Evolutionary conservation across 37 sponge, comb jelly and placozoan genomes (phyloP).

Genomic region (Beroe forskalii): DNA sequence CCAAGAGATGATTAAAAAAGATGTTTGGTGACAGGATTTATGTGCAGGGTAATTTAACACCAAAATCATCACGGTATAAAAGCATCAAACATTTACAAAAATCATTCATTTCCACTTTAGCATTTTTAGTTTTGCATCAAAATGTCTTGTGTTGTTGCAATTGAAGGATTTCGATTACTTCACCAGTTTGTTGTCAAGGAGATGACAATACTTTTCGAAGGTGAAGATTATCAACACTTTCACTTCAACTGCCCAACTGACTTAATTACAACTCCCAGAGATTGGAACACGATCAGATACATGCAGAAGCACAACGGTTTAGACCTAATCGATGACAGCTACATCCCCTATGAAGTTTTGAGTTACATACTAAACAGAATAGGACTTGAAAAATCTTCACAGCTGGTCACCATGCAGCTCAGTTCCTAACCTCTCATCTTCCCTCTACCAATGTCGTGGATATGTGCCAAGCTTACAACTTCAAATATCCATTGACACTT

Average conservation of each 20-base stretch:
- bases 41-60: no score
- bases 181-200: slow-evolving; percentile 40
- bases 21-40: no score
- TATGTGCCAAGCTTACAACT: slow-evolving; percentile 8
- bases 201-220: slow-evolving; percentile 14
- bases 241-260: slow-evolving; percentile 54
- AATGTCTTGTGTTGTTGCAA: slow-evolving; percentile 56
- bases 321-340: slow-evolving; percentile 7
- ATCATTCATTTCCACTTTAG: slow-evolving; percentile 17
- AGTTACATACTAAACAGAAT: neutral
- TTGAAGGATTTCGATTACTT: slow-evolving; percentile 20
- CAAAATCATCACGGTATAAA: neutral
- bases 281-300: slow-evolving; percentile 34
- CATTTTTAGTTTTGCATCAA: neutral
- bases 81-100: neutral
- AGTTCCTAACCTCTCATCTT: neutral
- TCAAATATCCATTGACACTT: slow-evolving; percentile 10
- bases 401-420: neutral
- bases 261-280: slow-evolving; percentile 15
- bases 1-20: neutral
- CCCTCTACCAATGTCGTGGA: neutral
- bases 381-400: neutral
- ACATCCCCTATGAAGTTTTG: slow-evolving; percentile 11
- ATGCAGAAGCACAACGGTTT: slow-evolving; percentile 24
- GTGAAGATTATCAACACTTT: slow-evolving; percentile 22